Evolutionary conservation across 2,888 invertebrate genomes (phyloP), one percentile per base, ranked within the genome.

Genomic region (Trachelus troglodyta): DNA sequence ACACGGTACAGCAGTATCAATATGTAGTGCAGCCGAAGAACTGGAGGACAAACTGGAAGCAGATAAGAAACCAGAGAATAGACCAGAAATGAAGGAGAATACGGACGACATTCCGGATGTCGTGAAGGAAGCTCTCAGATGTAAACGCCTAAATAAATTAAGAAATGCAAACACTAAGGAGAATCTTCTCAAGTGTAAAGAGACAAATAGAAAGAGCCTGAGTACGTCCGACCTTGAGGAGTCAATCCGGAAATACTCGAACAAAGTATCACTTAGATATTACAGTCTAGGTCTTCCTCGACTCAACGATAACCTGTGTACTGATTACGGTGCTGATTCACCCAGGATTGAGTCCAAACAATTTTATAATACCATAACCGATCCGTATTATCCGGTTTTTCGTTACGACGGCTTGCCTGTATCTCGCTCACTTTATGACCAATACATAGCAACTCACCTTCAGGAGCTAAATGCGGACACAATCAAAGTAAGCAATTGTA

Each of bases 341-440:
- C 89, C 92, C 0, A 91, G 92, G 1, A 81, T 90, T 68, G 80
- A 87, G 1, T 92, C 92, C 79, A 92, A 91, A 74, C 92, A 92
- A 69, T 93, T 93, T 78, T 94, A 94, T 37, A 94, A 95, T 88
- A 96, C 96, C 0, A 96, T 97, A 77, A 94, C 95, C 73, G 97
- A 97, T 91, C 97, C 97, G 1, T 93, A 93, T 80, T 96, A 95
- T 92, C 97, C 97, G 0, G 94, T 96, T 34, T 96, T 96, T 85
- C 94, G 95, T 87, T 93, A 93, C 79, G 95, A 96, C 83, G 96
- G 96, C 0, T 93, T 95, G 75, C 94, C 95, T 9, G 95, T 95
- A 79, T 96, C 97, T 0, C 94, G 94, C 82, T 94, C 94, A 11
- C 92, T 96, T 0, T 96, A 95, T 89, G 94, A 95, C 84, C 94